Conservation (phyloP, 2,797 vertebrate species). For the Poeciliopsis turneri region DNA sequence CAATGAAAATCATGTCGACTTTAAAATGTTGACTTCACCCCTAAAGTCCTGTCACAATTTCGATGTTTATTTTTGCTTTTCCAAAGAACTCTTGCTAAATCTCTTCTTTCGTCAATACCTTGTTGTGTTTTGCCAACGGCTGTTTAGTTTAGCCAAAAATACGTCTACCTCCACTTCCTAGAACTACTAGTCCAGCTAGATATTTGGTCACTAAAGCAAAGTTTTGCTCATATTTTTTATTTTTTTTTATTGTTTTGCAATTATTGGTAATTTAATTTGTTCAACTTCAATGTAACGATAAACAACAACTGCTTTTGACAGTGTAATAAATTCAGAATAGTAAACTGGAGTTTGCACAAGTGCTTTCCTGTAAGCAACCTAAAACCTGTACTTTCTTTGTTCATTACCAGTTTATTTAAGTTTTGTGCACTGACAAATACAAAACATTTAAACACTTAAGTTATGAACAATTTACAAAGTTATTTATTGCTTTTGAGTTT, state of each 20-base stretch:
- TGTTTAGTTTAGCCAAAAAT: background rate
- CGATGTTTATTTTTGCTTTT: constrained; percentile 7
- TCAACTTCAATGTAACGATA: background rate
- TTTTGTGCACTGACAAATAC: background rate
- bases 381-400: background rate
- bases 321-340: background rate
- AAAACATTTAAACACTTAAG: background rate
- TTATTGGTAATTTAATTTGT: background rate
- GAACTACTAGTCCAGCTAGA: constrained; percentile 6
- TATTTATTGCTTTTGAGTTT: background rate
- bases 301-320: background rate
- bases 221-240: background rate
- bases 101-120: constrained; percentile 1
- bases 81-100: constrained; percentile 15
- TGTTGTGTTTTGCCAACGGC: constrained; percentile 2
- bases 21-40: background rate
- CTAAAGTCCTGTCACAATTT: background rate
- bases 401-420: background rate
- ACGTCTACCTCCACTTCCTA: background rate
- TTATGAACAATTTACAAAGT: background rate
- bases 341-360: background rate
- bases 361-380: background rate
- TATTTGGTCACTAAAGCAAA: background rate
- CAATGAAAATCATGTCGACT: background rate
- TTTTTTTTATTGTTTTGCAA: no score